Evolutionary conservation across 2,888 invertebrate genomes (phyloP).

Genomic region (Folsomia manolachei): DNA sequence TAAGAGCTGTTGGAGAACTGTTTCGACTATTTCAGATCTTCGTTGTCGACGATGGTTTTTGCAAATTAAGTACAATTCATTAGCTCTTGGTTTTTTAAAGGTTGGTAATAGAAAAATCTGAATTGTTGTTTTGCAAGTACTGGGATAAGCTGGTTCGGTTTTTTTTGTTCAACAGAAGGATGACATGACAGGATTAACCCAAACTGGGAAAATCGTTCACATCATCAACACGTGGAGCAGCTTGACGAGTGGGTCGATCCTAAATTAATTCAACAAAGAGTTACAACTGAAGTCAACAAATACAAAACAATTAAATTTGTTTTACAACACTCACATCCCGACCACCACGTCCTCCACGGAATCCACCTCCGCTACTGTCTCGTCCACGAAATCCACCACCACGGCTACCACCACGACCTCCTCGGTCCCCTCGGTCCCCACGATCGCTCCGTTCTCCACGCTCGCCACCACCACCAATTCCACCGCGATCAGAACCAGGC

Average conservation of each 20-base stretch:
- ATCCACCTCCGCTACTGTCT: constrained; percentile 50
- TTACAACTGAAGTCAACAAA: not conserved
- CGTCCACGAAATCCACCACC: constrained; percentile 51
- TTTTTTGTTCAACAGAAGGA: not conserved
- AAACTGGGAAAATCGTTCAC: constrained; percentile 81
- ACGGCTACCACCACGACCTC: constrained; percentile 52
- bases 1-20: constrained; percentile 24
- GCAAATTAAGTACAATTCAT: not conserved
- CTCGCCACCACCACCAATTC: constrained; percentile 29
- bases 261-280: constrained; percentile 20
- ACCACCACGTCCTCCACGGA: constrained; percentile 44
- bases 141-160: not conserved
- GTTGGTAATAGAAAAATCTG: not conserved
- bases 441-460: constrained; percentile 26
- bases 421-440: constrained; percentile 54
- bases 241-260: constrained; percentile 52
- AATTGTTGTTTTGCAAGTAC: not conserved
- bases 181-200: not conserved
- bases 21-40: not conserved
- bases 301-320: constrained; percentile 11
- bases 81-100: not conserved
- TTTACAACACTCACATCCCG: constrained; percentile 44
- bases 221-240: constrained; percentile 83
- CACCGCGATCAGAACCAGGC: no score
- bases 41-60: not conserved